Base-by-base conservation (phyloP, 2,888 invertebrate genomes). In the Polyommatus iphigenia region DNA sequence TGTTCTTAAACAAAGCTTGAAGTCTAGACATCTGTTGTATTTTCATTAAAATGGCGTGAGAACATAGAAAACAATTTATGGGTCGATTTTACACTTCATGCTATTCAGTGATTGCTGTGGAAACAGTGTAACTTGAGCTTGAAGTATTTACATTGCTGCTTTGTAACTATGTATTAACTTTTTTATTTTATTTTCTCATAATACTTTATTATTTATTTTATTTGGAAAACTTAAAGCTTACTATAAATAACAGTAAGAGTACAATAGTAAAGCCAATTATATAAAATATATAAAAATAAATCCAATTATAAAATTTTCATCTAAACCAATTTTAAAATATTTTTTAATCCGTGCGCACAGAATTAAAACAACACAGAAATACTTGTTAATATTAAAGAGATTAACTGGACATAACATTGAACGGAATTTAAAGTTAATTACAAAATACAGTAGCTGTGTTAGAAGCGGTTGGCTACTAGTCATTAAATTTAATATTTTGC, bases 31-130 rank as follows among this genome's bases (percentile, higher is more conserved):
- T 73, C 41, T 75, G 75, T 54, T 75, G 54, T n/a, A 29, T 75
- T 75, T 75, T 75, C 54, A 29, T 50, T 54, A 50, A 75, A 75
- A 54, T 54, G 24, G 50, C 75, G 75, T 75, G 75, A 75, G 75
- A 75, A 75, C 54, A 75, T 75, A 75, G 75, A 75, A 73, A 75
- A 75, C 50, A 75, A 75, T 24, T 75, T 54, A 29, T 75, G 18
- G 75, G 32, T 75, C 75, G 41, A 75, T 75, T 75, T 75, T 54
- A 75, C 75, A 75, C 75, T 75, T 75, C 75, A 75, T 75, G 75
- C 75, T 75, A 75, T 75, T 75, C 54, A 8, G 54, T 75, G 75
- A 75, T 75, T 75, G 54, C 75, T 75, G 50, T 73, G 73, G 73
- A 75, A 75, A 54, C 54, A 29, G 3, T 54, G 75, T 50, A 6